Evolutionary conservation across 2,888 invertebrate species (phyloP), one percentile per base, ranked within the genome.

Genomic region (Dasysyrphus albostriatus): DNA sequence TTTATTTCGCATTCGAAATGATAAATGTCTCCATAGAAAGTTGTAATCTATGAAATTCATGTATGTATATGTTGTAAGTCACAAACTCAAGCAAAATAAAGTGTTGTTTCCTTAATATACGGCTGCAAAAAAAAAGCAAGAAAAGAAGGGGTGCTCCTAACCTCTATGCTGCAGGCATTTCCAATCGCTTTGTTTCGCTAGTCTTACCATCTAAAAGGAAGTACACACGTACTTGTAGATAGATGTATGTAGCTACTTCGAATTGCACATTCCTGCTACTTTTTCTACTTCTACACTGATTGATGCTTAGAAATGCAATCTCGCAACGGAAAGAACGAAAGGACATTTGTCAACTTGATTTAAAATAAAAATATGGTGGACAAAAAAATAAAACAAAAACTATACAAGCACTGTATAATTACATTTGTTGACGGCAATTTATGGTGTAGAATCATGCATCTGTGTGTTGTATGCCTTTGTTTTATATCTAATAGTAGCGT

Each of bases 321-420:
- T 80, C 75, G 75, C 47, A 58, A 84, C 51, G 72, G 75, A 80
- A 80, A 83, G 70, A 70, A 84, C 83, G 83, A 80, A 84, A 74
- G 80, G 72, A 65, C 80, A 84, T 84, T 84, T 84, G 83, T 84
- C 83, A 84, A 79, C 65, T 80, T 84, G 83, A 76, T 84, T 84
- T 76, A 75, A 83, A 83, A 67, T 67, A 67, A 67, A 49, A 67
- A 49, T 37, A 49, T 37, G 29, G 39, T 32, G 7, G 16, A 19
- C 44, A 32, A 49, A 19, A 34, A 12, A 32, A 0, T 6, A 32
- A 65, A 75, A 51, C 75, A 65, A 75, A 70, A 54, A 32, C 12
- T 29, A 7, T 54, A 75, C 63, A 78, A 78, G 47, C 69, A 42
- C 67, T 70, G 70, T 80, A 80, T 84, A 84, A 84, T 84, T 84